phyloP scores from a whole-genome alignment of 2,113 vertebrate species.

The Ardeotis arabs region DNA sequence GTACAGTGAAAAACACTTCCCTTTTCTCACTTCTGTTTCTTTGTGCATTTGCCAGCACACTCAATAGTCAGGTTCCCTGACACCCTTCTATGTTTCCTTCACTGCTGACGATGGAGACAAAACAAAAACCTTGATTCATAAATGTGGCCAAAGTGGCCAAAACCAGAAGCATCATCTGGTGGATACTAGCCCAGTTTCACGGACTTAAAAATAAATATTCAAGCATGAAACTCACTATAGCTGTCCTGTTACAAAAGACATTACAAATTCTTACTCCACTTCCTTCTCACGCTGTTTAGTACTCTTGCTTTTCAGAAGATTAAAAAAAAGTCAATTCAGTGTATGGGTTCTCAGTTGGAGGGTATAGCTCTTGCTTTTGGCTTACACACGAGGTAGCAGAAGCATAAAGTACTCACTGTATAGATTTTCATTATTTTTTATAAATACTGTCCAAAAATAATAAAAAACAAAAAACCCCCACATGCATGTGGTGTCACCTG shows the following conservation, averaged over 20 bases:
- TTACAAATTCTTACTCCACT: not conserved
- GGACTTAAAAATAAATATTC: not conserved
- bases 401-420: not conserved
- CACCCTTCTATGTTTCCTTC: not conserved
- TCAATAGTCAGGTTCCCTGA: not conserved
- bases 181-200: not conserved
- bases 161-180: not conserved
- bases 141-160: not conserved
- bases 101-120: not conserved
- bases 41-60: not conserved
- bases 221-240: not conserved
- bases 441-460: not conserved
- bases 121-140: not conserved
- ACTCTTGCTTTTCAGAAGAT: not conserved
- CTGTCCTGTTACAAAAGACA: not conserved
- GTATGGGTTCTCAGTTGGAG: not conserved
- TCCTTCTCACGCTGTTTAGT: not conserved
- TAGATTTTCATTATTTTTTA: not conserved
- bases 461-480: not conserved
- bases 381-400: not conserved
- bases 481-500: not conserved
- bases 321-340: not conserved
- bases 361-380: not conserved
- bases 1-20: not conserved
- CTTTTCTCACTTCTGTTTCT: not conserved